These are phyloP conservation scores for Philopedon plagiatum DNA, from an alignment of 2,888 invertebrate genomes.

Conservation along the genomic window DNA sequence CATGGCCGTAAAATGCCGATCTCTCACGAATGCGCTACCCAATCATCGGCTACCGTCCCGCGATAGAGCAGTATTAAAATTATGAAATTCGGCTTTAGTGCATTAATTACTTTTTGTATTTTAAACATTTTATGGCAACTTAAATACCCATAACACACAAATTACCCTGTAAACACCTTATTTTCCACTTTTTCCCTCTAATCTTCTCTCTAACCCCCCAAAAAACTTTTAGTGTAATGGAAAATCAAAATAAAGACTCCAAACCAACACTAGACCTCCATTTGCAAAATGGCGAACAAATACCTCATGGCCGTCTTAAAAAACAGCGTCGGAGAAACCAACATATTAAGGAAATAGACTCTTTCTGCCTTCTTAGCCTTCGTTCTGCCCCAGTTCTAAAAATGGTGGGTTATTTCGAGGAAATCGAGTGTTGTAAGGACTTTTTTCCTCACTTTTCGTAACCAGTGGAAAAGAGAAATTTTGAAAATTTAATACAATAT, in stretches of 20 bases:
- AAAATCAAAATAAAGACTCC: conserved; percentile 14
- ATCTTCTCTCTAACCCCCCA: not conserved
- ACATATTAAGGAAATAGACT: conserved; percentile 39
- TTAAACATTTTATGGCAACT: too few species aligned
- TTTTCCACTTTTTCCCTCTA: not conserved
- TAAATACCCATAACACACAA: too few species aligned
- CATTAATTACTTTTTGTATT: too few species aligned
- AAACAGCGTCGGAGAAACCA: conserved; percentile 55
- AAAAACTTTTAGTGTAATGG: conserved; percentile 35
- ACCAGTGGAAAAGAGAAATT: too few species aligned
- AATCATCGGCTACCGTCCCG: too few species aligned
- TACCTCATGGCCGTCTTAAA: conserved; percentile 63
- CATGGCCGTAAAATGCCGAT: too few species aligned
- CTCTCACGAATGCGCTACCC: too few species aligned
- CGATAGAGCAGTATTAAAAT: too few species aligned
- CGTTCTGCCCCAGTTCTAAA: conserved; percentile 50
- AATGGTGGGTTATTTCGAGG: conserved; percentile 53
- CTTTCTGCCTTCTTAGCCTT: conserved; percentile 52
- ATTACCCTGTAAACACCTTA: too few species aligned
- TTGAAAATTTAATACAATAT: too few species aligned
- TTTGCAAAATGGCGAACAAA: conserved; percentile 51
- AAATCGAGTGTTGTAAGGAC: conserved; percentile 46
- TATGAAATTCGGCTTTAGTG: too few species aligned
- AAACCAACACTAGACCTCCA: not conserved
- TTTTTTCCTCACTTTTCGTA: not conserved